A percentile compares a stretch with the other conserved stretches of the same genome.
Evolutionary conservation across 37 sponge, comb jelly and placozoan species (phyloP).

Genomic region (Beroe forskalii): DNA sequence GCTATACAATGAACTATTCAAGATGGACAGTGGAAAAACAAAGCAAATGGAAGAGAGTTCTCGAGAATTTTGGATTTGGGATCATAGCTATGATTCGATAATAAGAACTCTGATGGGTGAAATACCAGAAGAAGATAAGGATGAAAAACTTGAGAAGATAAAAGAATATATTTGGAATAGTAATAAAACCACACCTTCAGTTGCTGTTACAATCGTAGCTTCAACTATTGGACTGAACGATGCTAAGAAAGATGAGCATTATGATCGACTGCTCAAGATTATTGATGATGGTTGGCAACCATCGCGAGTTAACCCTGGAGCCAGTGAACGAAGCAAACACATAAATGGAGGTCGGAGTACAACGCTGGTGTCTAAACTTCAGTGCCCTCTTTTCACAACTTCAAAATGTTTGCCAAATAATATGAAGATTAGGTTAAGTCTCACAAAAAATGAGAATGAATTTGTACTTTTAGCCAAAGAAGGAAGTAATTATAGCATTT

Average conservation of each 20-base stretch:
- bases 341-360: not conserved
- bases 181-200: not conserved
- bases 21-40: not conserved
- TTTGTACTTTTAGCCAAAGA: conserved; percentile 4
- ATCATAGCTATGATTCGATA: not conserved
- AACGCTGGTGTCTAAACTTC: not conserved
- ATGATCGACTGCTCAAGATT: too few relatives aligned
- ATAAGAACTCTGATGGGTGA: not conserved
- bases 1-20: not conserved
- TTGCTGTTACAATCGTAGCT: not conserved
- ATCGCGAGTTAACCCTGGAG: not conserved
- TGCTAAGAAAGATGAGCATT: too few relatives aligned
- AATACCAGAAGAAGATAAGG: not conserved
- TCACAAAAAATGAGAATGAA: conserved; percentile 1
- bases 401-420: conserved; percentile 26
- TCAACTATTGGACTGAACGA: too few relatives aligned
- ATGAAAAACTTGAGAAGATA: not conserved
- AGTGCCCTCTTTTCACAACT: not conserved
- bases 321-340: conserved; percentile 7
- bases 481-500: not conserved
- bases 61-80: not conserved
- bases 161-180: not conserved
- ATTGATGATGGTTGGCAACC: not conserved
- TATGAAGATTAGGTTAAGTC: conserved; percentile 42
- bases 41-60: not conserved